A percentile compares a stretch with the other conserved stretches of the same genome.
These are phyloP conservation scores for Athene cunicularia DNA, from an alignment of 2,113 vertebrate species.

Conservation along the genomic window DNA sequence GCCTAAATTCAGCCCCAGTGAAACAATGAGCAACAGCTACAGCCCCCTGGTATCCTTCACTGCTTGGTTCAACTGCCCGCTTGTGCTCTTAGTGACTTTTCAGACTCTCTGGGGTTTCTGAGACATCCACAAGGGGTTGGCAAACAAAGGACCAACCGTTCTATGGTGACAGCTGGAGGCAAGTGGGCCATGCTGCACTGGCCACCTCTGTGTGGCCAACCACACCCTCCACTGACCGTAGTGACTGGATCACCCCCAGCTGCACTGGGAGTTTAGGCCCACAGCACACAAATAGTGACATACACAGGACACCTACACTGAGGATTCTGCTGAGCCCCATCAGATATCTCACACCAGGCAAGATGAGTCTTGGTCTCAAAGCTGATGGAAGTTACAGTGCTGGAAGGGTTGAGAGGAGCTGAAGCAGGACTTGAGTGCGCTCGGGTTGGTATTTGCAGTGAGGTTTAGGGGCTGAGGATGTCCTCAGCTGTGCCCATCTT, in stretches of 20 bases:
- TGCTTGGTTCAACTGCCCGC: not conserved
- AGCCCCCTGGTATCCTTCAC: too few species aligned
- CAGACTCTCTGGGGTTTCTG: not conserved
- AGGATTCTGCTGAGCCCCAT: not conserved
- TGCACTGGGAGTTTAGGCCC: not conserved
- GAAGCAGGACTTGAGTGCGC: not conserved
- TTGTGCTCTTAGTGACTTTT: not conserved
- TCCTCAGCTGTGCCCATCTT: rapidly evolving
- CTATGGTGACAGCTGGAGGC: not conserved
- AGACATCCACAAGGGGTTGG: rapidly evolving
- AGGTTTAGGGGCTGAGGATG: not conserved
- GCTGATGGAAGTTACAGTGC: not conserved
- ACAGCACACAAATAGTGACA: not conserved
- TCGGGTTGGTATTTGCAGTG: rapidly evolving
- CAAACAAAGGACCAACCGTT: not conserved
- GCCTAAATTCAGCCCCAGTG: not conserved
- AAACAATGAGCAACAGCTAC: not conserved
- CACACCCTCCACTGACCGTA: rapidly evolving
- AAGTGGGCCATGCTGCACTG: not conserved
- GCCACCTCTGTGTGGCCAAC: not conserved
- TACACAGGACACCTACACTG: not conserved
- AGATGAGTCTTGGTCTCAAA: not conserved
- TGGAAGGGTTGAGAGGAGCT: not conserved
- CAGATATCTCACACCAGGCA: not conserved
- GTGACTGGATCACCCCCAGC: not conserved